phyloP scores from a whole-genome alignment of 2,113 vertebrate species.

The Prochilodus magdalenae region DNA sequence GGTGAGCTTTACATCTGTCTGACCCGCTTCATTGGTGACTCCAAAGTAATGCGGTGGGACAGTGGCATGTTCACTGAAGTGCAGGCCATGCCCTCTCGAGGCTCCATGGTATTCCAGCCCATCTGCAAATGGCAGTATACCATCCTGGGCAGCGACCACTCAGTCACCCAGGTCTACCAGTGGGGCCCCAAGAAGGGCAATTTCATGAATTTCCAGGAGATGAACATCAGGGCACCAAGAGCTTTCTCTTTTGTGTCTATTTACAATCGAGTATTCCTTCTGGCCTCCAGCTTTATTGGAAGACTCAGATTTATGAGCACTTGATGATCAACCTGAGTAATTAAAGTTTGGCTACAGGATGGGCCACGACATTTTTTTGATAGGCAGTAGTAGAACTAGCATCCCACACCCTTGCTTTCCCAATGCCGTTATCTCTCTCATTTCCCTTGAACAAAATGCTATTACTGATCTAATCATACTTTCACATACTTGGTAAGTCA shows the following conservation, averaged over 20 bases:
- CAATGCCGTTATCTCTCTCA: too few relatives aligned
- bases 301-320: slow-evolving; percentile 97
- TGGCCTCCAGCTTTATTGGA: slow-evolving; percentile 99
- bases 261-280: slow-evolving; percentile 92
- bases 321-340: slow-evolving; percentile 96
- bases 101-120: slow-evolving; percentile 98
- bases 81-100: slow-evolving; percentile 97
- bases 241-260: slow-evolving; percentile 92
- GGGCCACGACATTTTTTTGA: not conserved
- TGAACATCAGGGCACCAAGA: slow-evolving; percentile 95
- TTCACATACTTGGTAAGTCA: too few relatives aligned
- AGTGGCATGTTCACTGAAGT: slow-evolving; percentile 93
- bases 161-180: slow-evolving; percentile 96
- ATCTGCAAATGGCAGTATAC: slow-evolving; percentile 96
- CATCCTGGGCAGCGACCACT: slow-evolving; percentile 98
- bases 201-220: slow-evolving; percentile 95
- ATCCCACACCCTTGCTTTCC: not conserved
- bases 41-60: slow-evolving; percentile 99
- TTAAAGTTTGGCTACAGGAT: slow-evolving; percentile 71
- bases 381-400: not conserved
- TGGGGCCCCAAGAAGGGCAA: slow-evolving; percentile 91
- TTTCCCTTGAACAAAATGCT: too few relatives aligned
- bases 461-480: too few relatives aligned
- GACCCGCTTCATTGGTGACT: slow-evolving; percentile 98
- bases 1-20: slow-evolving; percentile 95